These are phyloP conservation scores for Cyprinodon diabolis DNA, from an alignment of 2,797 vertebrate genomes.

Conservation along the genomic window DNA sequence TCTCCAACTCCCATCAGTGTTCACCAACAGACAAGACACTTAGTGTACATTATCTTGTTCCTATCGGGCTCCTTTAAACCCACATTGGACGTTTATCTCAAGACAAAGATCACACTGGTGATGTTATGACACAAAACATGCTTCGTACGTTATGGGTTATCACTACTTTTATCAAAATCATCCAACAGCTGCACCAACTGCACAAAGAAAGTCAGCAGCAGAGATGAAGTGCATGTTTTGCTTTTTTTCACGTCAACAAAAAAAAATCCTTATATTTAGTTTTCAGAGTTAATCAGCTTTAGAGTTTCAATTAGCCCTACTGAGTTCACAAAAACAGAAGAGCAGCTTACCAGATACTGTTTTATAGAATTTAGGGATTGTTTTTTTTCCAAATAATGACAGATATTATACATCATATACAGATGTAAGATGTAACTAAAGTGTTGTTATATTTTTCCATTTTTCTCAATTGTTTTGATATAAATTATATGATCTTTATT, in stretches of 20 bases:
- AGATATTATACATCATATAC: too few relatives aligned
- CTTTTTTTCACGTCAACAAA: slow-evolving; percentile 20
- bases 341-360: neutral
- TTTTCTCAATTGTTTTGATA: too few relatives aligned
- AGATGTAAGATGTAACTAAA: too few relatives aligned
- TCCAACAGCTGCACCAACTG: slow-evolving; percentile 60
- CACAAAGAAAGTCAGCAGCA: slow-evolving; percentile 39
- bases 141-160: slow-evolving; percentile 43
- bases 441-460: too few relatives aligned
- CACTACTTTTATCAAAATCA: slow-evolving; percentile 55
- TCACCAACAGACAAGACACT: slow-evolving; percentile 70
- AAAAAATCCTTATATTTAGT: slow-evolving; percentile 10
- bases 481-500: neutral
- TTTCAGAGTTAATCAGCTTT: slow-evolving; percentile 7
- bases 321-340: neutral
- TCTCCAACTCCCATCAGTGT: slow-evolving; percentile 57
- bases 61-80: slow-evolving; percentile 48
- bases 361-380: too few relatives aligned
- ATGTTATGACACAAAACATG: slow-evolving; percentile 54
- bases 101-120: slow-evolving; percentile 15
- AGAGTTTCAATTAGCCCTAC: neutral
- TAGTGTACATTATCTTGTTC: slow-evolving; percentile 48
- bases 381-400: too few relatives aligned
- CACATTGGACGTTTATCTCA: slow-evolving; percentile 55
- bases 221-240: slow-evolving; percentile 26